Evolutionary conservation across 2,888 invertebrate species (phyloP), one percentile per base, ranked within the genome.

Genomic region (Ommatoiulus sabulosus): DNA sequence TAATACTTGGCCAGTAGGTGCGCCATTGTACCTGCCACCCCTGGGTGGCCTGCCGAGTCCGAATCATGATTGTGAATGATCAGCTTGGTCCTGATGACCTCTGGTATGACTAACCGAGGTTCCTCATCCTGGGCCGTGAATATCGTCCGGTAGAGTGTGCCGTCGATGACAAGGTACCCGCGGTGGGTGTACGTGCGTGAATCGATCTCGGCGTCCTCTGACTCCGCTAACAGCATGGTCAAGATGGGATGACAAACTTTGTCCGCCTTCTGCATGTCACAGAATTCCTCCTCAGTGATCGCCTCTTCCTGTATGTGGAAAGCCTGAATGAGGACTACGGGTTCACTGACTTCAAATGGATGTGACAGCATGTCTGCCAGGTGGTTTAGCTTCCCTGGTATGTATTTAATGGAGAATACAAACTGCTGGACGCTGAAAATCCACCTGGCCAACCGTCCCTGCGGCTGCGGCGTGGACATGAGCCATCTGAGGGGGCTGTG

Each of bases 61-160:
- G 17, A n/a, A 3, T n/a, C 17, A 0, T 63, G 63, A 7, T 63
- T 17, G n/a, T n/a, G 6, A 7, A 3, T 0, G 17, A 63, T 17
- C n/a, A 63, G n/a, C 1, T 15, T 0, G 6, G 17, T 6, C n/a
- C n/a, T 17, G 0, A 63, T 0, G 4, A 3, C 0, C 6, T 0
- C 0, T n/a, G n/a, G 63, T 3, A 63, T n/a, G 17, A 63, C n/a
- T 57, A 57, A 15, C 10, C 57, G 4, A 1, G n/a, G 63, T 63
- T n/a, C 63, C 15, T 12, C 17, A 5, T n/a, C n/a, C 1, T 63
- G n/a, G n/a, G 7, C 4, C 3, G 0, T 7, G 0, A n/a, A n/a
- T n/a, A 63, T n/a, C n/a, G 17, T n/a, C 17, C 17, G 15, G 7
- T 63, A n/a, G 1, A 63, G n/a, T 12, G n/a, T 17, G 6, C 63